Conservation (phyloP, 2,888 invertebrate species). For the Buathra laborator region DNA sequence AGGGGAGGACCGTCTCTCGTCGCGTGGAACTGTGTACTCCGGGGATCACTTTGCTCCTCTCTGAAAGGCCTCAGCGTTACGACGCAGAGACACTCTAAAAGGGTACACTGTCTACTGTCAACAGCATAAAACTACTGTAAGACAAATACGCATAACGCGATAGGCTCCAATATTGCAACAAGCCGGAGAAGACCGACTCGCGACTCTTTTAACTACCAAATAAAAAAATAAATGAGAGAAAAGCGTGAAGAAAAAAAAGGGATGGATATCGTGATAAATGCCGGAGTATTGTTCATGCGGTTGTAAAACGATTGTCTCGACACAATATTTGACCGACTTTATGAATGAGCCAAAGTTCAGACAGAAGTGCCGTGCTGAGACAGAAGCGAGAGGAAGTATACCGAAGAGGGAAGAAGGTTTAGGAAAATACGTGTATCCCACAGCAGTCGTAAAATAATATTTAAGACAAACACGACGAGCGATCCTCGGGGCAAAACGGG, state of each 20-base stretch:
- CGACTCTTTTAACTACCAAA: slow-evolving; percentile 18
- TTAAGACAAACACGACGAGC: slow-evolving; percentile 75
- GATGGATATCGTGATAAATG: not conserved
- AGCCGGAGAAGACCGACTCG: slow-evolving; percentile 9
- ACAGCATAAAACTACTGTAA: slow-evolving; percentile 74
- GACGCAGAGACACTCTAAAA: slow-evolving; percentile 45
- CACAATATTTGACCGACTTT: slow-evolving; percentile 79
- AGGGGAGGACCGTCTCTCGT: slow-evolving; percentile 26
- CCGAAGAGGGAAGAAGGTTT: slow-evolving; percentile 40
- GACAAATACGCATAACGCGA: slow-evolving; percentile 68
- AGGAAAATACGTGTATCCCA: slow-evolving; percentile 33
- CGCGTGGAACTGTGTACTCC: slow-evolving; percentile 59
- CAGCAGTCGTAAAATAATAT: slow-evolving; percentile 78
- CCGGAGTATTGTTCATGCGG: slow-evolving; percentile 53
- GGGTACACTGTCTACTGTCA: slow-evolving; percentile 75
- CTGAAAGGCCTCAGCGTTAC: slow-evolving; percentile 66
- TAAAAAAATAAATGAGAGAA: slow-evolving; percentile 33
- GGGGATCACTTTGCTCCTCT: slow-evolving; percentile 13
- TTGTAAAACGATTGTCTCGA: slow-evolving; percentile 76
- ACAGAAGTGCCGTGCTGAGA: slow-evolving; percentile 38
- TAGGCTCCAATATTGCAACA: slow-evolving; percentile 60
- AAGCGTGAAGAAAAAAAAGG: slow-evolving; percentile 45
- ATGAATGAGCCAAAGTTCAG: slow-evolving; percentile 72
- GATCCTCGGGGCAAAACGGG: slow-evolving; percentile 65
- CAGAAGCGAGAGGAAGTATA: not conserved